Evolutionary conservation across 2,888 invertebrate genomes (phyloP).

Genomic region (Orchesella flavescens): DNA sequence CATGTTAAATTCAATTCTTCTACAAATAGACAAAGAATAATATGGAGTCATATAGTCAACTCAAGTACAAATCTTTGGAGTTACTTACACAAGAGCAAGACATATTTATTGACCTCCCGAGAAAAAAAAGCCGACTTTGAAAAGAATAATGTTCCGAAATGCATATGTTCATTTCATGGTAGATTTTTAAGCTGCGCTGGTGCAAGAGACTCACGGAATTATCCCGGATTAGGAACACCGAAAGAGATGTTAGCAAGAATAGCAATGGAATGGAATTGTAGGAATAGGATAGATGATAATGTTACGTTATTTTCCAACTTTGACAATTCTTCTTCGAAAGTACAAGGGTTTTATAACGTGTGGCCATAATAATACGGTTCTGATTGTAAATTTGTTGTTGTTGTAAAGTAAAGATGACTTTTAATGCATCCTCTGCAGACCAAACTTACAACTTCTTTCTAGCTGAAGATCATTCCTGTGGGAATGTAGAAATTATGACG

Average conservation of each 20-base stretch:
- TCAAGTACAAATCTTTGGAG: conserved; percentile 18
- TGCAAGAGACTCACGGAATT: conserved; percentile 57
- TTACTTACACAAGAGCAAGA: not conserved
- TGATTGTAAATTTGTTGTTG: conserved; percentile 30
- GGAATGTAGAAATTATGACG: not conserved
- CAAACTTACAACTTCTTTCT: not conserved
- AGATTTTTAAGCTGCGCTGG: conserved; percentile 49
- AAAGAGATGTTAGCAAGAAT: conserved; percentile 31
- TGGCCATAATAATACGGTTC: conserved; percentile 25
- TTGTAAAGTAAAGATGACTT: not conserved
- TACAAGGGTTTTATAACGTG: not conserved
- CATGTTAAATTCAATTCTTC: not conserved
- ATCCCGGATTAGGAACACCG: conserved; percentile 60
- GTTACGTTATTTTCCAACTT: too few relatives aligned
- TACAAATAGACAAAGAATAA: conserved; percentile 16
- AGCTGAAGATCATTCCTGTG: conserved; percentile 9
- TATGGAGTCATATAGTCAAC: conserved; percentile 14
- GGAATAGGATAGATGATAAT: too few relatives aligned
- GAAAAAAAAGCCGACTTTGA: conserved; percentile 45
- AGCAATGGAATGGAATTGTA: too few relatives aligned
- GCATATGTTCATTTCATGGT: conserved; percentile 20
- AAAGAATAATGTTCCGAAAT: conserved; percentile 37
- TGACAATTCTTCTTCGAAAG: too few relatives aligned
- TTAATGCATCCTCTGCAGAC: not conserved
- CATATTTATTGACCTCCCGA: conserved; percentile 56